These are phyloP conservation scores for Ptilorrhoa leucosticta DNA, from an alignment of 2,113 vertebrate genomes.

Conservation along the genomic window DNA sequence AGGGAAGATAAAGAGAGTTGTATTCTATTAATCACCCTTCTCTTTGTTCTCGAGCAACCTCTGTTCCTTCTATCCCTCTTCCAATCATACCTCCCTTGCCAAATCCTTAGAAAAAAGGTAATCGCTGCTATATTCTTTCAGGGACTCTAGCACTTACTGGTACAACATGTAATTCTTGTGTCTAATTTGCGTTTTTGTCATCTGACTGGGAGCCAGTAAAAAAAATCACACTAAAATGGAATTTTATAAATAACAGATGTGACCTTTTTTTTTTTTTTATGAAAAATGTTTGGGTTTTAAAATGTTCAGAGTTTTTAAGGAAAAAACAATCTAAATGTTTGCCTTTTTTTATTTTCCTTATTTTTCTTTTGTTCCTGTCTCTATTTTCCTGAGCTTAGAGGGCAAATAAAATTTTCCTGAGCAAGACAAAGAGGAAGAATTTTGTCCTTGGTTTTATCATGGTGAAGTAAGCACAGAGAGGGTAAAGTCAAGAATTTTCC, in stretches of 20 bases:
- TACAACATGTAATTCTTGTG: constrained; percentile 22
- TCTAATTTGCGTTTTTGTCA: not conserved
- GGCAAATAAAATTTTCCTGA: not conserved
- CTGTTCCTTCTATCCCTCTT: constrained; percentile 11
- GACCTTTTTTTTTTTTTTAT: not conserved
- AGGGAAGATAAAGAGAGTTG: constrained; percentile 31
- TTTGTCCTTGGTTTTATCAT: not conserved
- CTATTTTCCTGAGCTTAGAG: not conserved
- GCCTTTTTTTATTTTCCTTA: not conserved
- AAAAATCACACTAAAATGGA: constrained; percentile 6
- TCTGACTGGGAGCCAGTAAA: not conserved
- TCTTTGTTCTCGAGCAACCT: constrained; percentile 47
- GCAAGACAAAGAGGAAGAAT: not conserved
- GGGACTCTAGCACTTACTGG: constrained; percentile 42
- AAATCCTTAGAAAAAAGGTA: constrained; percentile 17
- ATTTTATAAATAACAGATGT: constrained; percentile 58
- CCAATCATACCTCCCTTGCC: constrained; percentile 16
- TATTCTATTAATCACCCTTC: constrained; percentile 36
- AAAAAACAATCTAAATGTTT: not conserved
- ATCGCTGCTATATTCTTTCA: not conserved
- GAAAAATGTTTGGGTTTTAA: not conserved
- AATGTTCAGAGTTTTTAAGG: not conserved
- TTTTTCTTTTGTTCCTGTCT: not conserved
- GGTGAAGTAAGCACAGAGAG: not conserved
- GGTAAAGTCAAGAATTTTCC: not conserved